Percentiles rank a stretch among this genome's conserved stretches.
Conservation (phyloP, 2,888 invertebrate genomes). For the Platycheirus rosarum region DNA sequence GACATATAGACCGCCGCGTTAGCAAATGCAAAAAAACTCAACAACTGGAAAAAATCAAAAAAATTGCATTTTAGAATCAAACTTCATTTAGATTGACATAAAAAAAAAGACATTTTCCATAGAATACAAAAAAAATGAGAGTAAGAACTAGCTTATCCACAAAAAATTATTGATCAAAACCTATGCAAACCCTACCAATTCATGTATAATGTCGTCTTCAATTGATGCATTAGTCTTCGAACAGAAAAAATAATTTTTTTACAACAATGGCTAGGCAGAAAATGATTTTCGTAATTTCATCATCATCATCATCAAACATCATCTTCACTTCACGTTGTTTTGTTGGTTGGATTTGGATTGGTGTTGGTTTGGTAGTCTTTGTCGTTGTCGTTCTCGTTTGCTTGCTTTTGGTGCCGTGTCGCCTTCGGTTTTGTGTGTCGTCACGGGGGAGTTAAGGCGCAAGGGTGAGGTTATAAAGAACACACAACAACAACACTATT, state of each 20-base stretch:
- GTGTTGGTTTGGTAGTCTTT: too few species aligned
- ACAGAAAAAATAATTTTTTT: conserved; percentile 79
- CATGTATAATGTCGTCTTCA: not conserved
- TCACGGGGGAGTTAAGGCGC: conserved; percentile 20
- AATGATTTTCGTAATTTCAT: conserved; percentile 78
- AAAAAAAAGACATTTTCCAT: too few species aligned
- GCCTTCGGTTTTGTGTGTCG: conserved; percentile 30
- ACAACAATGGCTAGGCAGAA: conserved; percentile 81
- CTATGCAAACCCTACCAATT: not conserved
- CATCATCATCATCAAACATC: conserved; percentile 78
- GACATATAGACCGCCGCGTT: too few species aligned
- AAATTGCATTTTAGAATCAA: too few species aligned
- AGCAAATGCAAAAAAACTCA: too few species aligned
- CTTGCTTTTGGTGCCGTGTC: conserved; percentile 29
- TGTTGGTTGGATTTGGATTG: too few species aligned
- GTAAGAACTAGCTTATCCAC: too few species aligned
- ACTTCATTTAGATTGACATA: too few species aligned
- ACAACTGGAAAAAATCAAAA: too few species aligned
- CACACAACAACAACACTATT: conserved; percentile 10
- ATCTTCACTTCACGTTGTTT: too few species aligned
- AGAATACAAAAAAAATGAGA: too few species aligned
- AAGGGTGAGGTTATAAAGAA: conserved; percentile 42
- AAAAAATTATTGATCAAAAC: too few species aligned
- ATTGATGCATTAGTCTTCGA: conserved; percentile 15
- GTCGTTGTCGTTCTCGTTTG: conserved; percentile 8